Percentiles rank a stretch among this genome's conserved stretches.
Evolutionary conservation across 2,113 vertebrate genomes (phyloP).

Genomic region (Pampusana beccarii): DNA sequence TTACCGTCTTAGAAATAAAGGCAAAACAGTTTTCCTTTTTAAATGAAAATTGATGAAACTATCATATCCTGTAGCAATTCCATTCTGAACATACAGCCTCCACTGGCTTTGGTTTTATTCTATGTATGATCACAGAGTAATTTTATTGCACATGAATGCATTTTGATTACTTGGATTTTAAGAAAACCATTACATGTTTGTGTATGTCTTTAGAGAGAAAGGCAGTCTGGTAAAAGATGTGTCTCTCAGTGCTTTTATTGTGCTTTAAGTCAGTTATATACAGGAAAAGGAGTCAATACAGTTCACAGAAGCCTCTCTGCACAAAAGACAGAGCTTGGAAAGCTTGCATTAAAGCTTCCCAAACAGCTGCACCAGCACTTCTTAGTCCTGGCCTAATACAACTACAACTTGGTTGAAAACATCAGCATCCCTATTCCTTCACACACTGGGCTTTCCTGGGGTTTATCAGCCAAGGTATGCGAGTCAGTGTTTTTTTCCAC

Average conservation of each 20-base stretch:
- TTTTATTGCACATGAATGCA: neutral
- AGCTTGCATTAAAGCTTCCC: neutral
- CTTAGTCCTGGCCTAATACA: neutral
- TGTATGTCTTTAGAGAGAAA: neutral
- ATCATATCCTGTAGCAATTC: neutral
- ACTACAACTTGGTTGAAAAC: neutral
- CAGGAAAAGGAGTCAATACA: neutral
- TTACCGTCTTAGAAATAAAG: neutral
- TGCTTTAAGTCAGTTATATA: neutral
- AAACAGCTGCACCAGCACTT: neutral
- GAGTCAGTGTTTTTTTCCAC: neutral
- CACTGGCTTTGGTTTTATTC: neutral
- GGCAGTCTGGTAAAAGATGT: neutral
- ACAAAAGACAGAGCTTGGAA: neutral
- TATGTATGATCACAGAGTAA: fast-evolving
- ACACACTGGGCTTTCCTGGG: neutral
- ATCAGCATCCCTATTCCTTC: neutral
- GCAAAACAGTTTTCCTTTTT: neutral
- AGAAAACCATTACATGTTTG: neutral
- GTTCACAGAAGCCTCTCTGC: neutral
- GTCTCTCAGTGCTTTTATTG: neutral
- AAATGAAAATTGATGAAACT: neutral
- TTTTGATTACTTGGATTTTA: neutral
- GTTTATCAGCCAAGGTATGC: neutral
- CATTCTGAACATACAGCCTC: neutral